A percentile compares a stretch with the other conserved stretches of the same genome.
Evolutionary conservation across 2,113 vertebrate genomes (phyloP).

Genomic region (Phalacrocorax brasilianus): DNA sequence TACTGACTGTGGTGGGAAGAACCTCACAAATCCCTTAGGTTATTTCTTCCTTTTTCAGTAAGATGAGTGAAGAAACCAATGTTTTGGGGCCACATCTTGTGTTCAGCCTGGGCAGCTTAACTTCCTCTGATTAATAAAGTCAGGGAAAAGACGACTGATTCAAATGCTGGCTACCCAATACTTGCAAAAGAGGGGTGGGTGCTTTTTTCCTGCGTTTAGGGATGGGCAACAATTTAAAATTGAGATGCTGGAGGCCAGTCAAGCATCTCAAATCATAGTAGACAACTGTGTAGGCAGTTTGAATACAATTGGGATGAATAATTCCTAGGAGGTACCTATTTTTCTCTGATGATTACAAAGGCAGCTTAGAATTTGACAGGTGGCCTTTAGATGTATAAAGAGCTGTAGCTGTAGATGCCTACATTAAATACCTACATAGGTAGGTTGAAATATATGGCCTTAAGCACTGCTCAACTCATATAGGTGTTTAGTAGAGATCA

Average conservation of each 20-base stretch:
- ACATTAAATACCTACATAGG: not conserved
- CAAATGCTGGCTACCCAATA: not conserved
- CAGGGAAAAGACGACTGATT: not conserved
- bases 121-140: not conserved
- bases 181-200: not conserved
- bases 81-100: not conserved
- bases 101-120: not conserved
- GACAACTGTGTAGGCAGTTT: constrained; percentile 42
- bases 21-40: not conserved
- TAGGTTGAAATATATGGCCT: not conserved
- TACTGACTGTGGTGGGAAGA: not conserved
- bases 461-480: not conserved
- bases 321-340: constrained; percentile 21
- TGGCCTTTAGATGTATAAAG: constrained; percentile 21
- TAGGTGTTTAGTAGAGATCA: not conserved
- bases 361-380: constrained; percentile 35
- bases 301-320: constrained; percentile 49
- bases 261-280: constrained; percentile 42
- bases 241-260: constrained; percentile 15
- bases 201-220: not conserved
- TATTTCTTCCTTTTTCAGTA: not conserved
- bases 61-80: not conserved
- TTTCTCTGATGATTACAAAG: constrained; percentile 17
- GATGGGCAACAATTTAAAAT: not conserved
- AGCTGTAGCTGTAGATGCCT: not conserved